These are phyloP conservation scores for Chalcosyrphus nemorum DNA, from an alignment of 2,888 invertebrate genomes.

Conservation along the genomic window DNA sequence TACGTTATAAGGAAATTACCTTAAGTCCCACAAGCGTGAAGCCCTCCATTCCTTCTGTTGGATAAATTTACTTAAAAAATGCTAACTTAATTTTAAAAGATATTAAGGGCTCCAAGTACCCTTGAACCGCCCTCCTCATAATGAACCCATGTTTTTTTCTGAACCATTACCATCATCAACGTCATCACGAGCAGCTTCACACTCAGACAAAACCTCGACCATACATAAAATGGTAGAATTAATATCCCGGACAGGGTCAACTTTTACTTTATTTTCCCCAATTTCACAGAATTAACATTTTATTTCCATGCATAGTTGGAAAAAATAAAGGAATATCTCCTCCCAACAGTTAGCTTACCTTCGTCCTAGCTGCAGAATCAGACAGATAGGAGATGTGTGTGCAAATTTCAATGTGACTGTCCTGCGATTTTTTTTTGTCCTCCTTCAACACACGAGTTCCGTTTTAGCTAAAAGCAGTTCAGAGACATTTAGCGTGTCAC, in stretches of 20 bases:
- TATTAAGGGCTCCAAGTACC: neutral
- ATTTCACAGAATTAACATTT: slow-evolving; percentile 18
- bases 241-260: slow-evolving; percentile 30
- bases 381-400: slow-evolving; percentile 6
- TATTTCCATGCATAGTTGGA: neutral
- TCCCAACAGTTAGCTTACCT: slow-evolving; percentile 49
- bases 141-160: neutral
- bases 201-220: slow-evolving; percentile 18
- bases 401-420: slow-evolving; percentile 27
- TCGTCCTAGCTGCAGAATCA: slow-evolving; percentile 17
- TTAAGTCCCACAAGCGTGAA: too few species aligned
- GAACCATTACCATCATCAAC: slow-evolving; percentile 20
- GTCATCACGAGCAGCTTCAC: slow-evolving; percentile 12
- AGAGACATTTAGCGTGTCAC: slow-evolving; percentile 27
- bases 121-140: neutral
- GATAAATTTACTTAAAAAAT: too few species aligned
- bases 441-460: slow-evolving; percentile 15
- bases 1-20: too few species aligned
- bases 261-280: slow-evolving; percentile 17
- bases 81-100: neutral
- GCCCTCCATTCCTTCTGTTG: too few species aligned
- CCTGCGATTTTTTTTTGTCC: slow-evolving; percentile 4
- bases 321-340: too few species aligned
- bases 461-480: slow-evolving; percentile 10
- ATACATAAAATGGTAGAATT: slow-evolving; percentile 37